Percentiles rank a stretch among this genome's conserved stretches.
Conservation (phyloP, 1,140 invertebrate species). For the Neodiprion virginianus region DNA sequence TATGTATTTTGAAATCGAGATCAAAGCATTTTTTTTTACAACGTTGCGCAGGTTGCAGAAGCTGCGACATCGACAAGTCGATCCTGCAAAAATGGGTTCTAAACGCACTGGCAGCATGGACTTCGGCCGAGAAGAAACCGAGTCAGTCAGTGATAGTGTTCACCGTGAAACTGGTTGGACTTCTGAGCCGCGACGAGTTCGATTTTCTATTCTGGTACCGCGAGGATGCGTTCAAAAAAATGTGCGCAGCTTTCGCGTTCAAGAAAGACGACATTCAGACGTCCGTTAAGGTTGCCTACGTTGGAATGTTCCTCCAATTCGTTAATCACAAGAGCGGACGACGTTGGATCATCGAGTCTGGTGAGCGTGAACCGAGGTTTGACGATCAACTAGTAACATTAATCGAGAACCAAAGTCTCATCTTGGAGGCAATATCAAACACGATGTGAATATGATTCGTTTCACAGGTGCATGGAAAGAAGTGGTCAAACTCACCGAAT, state of each 20-base stretch:
- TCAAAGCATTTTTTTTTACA: slow-evolving; percentile 25
- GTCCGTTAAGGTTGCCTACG: slow-evolving; percentile 67
- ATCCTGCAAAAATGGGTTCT: slow-evolving; percentile 46
- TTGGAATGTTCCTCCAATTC: slow-evolving; percentile 64
- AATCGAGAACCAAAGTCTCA: no score
- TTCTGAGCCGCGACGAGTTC: slow-evolving; percentile 53
- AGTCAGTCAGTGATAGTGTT: slow-evolving; percentile 56
- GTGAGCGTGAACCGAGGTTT: slow-evolving; percentile 33
- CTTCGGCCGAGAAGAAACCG: slow-evolving; percentile 37
- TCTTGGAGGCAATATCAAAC: no score
- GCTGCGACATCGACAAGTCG: slow-evolving; percentile 17
- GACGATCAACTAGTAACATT: not conserved
- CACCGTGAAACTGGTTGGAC: slow-evolving; percentile 56
- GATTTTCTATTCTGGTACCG: slow-evolving; percentile 48
- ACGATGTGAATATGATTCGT: not conserved
- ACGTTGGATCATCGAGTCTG: slow-evolving; percentile 62
- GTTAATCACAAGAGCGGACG: slow-evolving; percentile 63
- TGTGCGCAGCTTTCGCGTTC: slow-evolving; percentile 49
- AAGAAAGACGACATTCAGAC: slow-evolving; percentile 50
- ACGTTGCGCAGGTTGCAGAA: slow-evolving; percentile 30
- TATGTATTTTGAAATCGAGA: not conserved
- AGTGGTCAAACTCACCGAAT: slow-evolving; percentile 63
- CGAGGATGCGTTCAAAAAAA: slow-evolving; percentile 51
- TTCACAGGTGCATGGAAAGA: slow-evolving; percentile 60
- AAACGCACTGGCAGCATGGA: slow-evolving; percentile 46